These are phyloP conservation scores for Anolis carolinensis DNA, from an alignment of 2,113 vertebrate species.

Conservation along the genomic window DNA sequence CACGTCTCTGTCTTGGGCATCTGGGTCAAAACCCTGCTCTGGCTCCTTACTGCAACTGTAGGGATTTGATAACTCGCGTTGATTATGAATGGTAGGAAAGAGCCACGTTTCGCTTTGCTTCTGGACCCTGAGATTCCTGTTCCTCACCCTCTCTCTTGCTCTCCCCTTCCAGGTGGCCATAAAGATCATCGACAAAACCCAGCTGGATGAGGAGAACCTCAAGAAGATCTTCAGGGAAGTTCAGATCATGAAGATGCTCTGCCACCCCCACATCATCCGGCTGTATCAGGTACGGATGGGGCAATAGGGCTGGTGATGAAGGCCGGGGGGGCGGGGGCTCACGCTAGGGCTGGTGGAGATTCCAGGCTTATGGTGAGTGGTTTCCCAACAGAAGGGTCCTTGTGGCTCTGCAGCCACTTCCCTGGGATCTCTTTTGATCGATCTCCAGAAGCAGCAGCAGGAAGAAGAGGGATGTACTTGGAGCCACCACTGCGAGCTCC, in stretches of 20 bases:
- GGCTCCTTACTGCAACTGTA: too few relatives aligned
- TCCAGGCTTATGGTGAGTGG: too few relatives aligned
- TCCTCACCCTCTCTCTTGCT: not conserved
- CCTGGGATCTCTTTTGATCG: not conserved
- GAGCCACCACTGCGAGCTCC: too few relatives aligned
- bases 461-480: too few relatives aligned
- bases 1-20: not conserved
- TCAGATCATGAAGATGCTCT: constrained; percentile 99
- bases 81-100: not conserved
- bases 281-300: constrained; percentile 88
- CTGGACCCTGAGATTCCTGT: not conserved
- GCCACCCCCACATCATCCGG: constrained; percentile 97
- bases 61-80: too few relatives aligned
- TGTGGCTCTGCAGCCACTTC: too few relatives aligned
- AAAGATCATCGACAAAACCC: constrained; percentile 98
- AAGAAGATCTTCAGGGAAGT: constrained; percentile 99
- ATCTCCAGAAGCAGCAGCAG: too few relatives aligned
- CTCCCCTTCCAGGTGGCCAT: constrained; percentile 87
- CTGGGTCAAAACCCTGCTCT: too few relatives aligned
- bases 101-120: not conserved
- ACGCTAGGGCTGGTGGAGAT: too few relatives aligned
- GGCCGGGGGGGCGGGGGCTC: too few relatives aligned
- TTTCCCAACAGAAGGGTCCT: too few relatives aligned
- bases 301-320: not conserved
- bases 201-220: constrained; percentile 97